Base-by-base conservation (phyloP, 2,113 vertebrate genomes). In the Carettochelys insculpta region DNA sequence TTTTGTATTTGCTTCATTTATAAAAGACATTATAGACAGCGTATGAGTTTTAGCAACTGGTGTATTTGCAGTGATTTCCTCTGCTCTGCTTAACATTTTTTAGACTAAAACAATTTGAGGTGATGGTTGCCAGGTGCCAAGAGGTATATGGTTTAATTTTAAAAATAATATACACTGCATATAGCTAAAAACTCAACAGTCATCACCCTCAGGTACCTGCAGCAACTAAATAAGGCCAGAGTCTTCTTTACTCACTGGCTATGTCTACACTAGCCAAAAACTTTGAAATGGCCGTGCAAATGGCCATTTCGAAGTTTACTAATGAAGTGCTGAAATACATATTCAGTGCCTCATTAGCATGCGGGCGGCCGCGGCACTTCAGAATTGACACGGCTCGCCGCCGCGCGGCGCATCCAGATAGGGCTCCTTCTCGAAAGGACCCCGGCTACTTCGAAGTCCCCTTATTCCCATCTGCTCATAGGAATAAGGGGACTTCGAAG, bases 141-240 rank as follows among this genome's bases (percentile, higher is more conserved):
- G 58, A 16, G 14, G 16, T 34, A 16, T 17, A 34, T 61, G 31
- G 58, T 61, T 61, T 61, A 34, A 61, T 34, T 34, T 61, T 61
- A 61, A 14, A 34, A 61, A 61, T 61, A 61, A 31, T 61, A 61
- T 34, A 17, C 16, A 34, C 31, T 34, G 77, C 86, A 68, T 48
- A 77, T 54, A 95, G 52, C 41, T 81, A 87, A 16, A 80, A 82
- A 10, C 56, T 88, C 79, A 88, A 41, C 24, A 43, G 12, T 77
- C 82, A 27, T 10, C 5, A 16, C 56, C 48, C 80, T n/a, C 31
- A 76, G 82, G 52, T 41, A 19, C 0, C 0, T 38, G 8, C 50
- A 48, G 50, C 80, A 51, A 1, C 29, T 51, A 2, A 24, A 54
- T 31, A 54, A 80, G 77, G 20, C 10, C 22, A 9, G n/a, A 71